Base-by-base conservation (phyloP, 2,113 vertebrate species). In the Acanthisitta chloris region DNA sequence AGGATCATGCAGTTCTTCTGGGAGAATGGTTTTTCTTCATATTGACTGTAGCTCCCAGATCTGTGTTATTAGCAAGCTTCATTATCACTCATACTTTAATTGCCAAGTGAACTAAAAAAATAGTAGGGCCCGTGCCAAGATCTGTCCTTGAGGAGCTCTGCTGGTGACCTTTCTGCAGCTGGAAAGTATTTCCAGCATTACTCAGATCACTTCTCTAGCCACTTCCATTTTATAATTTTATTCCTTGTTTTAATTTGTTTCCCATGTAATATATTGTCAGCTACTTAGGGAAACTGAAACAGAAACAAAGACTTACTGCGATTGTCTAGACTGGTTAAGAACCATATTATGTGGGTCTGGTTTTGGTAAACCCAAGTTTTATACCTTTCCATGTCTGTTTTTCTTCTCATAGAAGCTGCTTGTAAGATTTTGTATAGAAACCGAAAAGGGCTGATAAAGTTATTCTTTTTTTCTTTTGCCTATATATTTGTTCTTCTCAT, bases 1-100 rank as follows among this genome's bases (percentile, higher is more conserved):
- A 28, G 45, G 28, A 73, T 73, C 34, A 25, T 12, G 11, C 42
- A 62, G 49, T 65, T 69, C 33, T 57, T 92, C 59, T 73, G 29
- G 18, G 11, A 66, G 42, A 8, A 57, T 54, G 62, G 6, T 81
- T 12, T 58, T 61, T 6, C 14, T 73, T 81, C 0, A 0, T 65
- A 17, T 49, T 80, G 42, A 34, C 23, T 62, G 33, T 48, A 45
- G 25, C 24, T 96, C 21, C 48, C 33, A 54, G 43, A 81, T 91
- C 73, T 62, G 11, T 62, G 36, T 77, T 85, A 88, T 88, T 73
- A 88, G 52, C 82, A 90, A 70, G 38, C 71, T 86, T 90, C 64
- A n/a, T 83, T 92, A 88, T 93, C 88, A 71, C 46, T 95, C 6
- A 2, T 61, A 19, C 80, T 92, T 94, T 95, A 95, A 94, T 92